phyloP scores from a whole-genome alignment of 1,140 invertebrate genomes.

The Cataglyphis hispanica region DNA sequence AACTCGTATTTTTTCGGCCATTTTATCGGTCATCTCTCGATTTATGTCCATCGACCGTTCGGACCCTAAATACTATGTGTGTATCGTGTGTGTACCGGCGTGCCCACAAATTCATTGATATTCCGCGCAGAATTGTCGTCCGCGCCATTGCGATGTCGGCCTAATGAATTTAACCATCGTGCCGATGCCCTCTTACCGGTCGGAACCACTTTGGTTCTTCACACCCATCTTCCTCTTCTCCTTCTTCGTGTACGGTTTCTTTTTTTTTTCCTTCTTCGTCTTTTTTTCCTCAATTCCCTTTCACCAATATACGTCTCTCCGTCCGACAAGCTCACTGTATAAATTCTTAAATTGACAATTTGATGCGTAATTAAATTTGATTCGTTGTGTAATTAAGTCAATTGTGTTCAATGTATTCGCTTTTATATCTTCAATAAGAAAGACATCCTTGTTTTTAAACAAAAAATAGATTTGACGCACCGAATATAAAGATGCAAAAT shows the following conservation, averaged over 20 bases:
- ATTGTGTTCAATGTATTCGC: neutral
- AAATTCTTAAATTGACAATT: conserved; percentile 65
- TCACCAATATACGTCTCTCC: conserved; percentile 5
- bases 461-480: neutral
- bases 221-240: neutral
- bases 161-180: conserved; percentile 73
- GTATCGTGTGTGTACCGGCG: neutral
- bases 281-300: neutral
- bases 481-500: neutral
- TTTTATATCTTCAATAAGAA: neutral
- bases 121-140: conserved; percentile 67
- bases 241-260: neutral
- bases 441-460: neutral
- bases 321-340: conserved; percentile 4
- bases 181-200: conserved; percentile 50
- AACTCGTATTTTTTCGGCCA: conserved; percentile 75
- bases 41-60: conserved; percentile 66
- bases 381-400: conserved; percentile 45
- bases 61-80: conserved; percentile 65
- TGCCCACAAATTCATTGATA: conserved; percentile 70
- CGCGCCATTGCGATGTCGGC: conserved; percentile 68
- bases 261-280: neutral
- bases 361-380: conserved; percentile 43
- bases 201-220: conserved; percentile 52
- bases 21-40: conserved; percentile 76